A percentile compares a stretch with the other conserved stretches of the same genome.
phyloP scores from a whole-genome alignment of 2,113 vertebrate genomes.

The Dunckerocampus dactyliophorus region DNA sequence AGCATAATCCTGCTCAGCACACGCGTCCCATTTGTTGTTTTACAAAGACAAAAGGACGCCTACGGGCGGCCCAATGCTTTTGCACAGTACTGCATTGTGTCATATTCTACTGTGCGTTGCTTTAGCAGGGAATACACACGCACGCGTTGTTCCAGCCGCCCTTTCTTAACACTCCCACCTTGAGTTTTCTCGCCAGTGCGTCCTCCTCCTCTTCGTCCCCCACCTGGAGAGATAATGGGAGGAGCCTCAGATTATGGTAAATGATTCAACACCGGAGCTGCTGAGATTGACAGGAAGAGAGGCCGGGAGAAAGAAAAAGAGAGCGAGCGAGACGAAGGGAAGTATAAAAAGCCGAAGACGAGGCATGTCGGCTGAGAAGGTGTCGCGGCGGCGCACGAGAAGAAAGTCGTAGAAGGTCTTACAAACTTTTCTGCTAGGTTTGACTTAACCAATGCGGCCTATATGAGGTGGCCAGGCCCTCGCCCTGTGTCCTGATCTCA shows the following conservation, averaged over 20 bases:
- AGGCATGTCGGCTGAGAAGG: conserved; percentile 31
- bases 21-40: too few relatives aligned
- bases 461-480: conserved; percentile 20
- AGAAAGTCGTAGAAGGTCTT: conserved; percentile 28
- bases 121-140: neutral
- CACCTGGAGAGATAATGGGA: conserved; percentile 60
- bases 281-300: conserved; percentile 56
- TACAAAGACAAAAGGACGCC: too few relatives aligned
- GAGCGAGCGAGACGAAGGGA: conserved; percentile 27
- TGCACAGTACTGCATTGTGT: neutral
- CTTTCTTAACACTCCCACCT: neutral
- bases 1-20: too few relatives aligned
- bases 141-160: neutral
- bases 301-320: conserved; percentile 19
- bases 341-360: conserved; percentile 14
- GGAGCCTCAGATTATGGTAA: conserved; percentile 63
- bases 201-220: conserved; percentile 20
- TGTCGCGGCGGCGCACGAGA: neutral
- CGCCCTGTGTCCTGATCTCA: conserved; percentile 19
- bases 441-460: conserved; percentile 29
- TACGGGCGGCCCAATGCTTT: too few relatives aligned
- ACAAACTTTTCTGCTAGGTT: neutral
- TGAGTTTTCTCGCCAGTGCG: conserved; percentile 4
- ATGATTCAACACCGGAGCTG: conserved; percentile 63
- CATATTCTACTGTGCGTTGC: too few relatives aligned